A percentile compares a stretch with the other conserved stretches of the same genome.
These are phyloP conservation scores for Esox niger DNA, from an alignment of 2,113 vertebrate species.

Conservation along the genomic window DNA sequence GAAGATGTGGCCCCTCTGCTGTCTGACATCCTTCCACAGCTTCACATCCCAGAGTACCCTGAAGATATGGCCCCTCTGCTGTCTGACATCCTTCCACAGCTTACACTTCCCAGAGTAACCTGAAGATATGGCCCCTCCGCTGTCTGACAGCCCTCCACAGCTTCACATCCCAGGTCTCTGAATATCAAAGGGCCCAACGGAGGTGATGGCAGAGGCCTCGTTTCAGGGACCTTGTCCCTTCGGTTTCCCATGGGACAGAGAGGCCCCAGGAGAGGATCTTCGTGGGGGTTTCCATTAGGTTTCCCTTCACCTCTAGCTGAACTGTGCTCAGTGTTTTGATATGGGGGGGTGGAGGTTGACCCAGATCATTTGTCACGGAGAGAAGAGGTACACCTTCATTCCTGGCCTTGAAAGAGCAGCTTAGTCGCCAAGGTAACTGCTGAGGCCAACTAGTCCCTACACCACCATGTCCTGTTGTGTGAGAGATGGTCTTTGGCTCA, in stretches of 20 bases:
- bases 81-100: slow-evolving; percentile 4
- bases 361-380: slow-evolving; percentile 52
- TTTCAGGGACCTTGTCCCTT: background rate
- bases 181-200: slow-evolving; percentile 48
- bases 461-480: slow-evolving; percentile 26
- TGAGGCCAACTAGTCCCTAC: slow-evolving; percentile 11
- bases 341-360: slow-evolving; percentile 29
- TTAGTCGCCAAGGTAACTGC: slow-evolving; percentile 55
- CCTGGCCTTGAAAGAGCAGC: slow-evolving; percentile 54
- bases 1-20: slow-evolving; percentile 4
- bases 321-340: slow-evolving; percentile 51
- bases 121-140: slow-evolving; percentile 1
- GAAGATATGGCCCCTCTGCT: slow-evolving; percentile 3
- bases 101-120: slow-evolving; percentile 23
- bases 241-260: slow-evolving; percentile 51
- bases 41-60: slow-evolving; percentile 22
- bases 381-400: slow-evolving; percentile 41
- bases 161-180: slow-evolving; percentile 19
- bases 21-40: slow-evolving; percentile 4
- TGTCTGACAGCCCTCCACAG: slow-evolving; percentile 6
- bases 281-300: background rate
- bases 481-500: slow-evolving; percentile 27
- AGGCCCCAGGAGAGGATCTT: background rate
- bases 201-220: slow-evolving; percentile 1
- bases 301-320: slow-evolving; percentile 30